A percentile compares a stretch with the other conserved stretches of the same genome.
Evolutionary conservation across 2,888 invertebrate species (phyloP).

Genomic region (Andrena fulva): DNA sequence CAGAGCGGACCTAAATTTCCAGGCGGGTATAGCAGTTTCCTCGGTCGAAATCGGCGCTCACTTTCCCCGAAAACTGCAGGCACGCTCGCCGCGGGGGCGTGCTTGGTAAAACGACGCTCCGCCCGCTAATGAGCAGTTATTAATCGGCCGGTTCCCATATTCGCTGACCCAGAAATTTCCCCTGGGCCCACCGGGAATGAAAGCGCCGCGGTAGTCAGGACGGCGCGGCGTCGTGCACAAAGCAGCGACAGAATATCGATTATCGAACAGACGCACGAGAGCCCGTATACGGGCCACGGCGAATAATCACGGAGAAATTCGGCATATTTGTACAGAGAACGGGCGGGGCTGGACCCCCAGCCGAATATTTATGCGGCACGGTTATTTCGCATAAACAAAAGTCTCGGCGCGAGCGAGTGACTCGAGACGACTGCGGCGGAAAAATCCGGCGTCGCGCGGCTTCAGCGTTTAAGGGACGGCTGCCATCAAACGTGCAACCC

Average conservation of each 20-base stretch:
- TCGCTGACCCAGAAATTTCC: conserved; percentile 54
- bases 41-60: not conserved
- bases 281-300: conserved; percentile 21
- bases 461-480: not conserved
- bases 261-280: conserved; percentile 41
- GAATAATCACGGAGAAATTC: conserved; percentile 54
- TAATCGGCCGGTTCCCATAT: conserved; percentile 50
- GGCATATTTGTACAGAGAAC: conserved; percentile 54
- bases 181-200: conserved; percentile 33
- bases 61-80: conserved; percentile 18
- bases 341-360: conserved; percentile 37
- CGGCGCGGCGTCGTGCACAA: not conserved
- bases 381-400: conserved; percentile 54
- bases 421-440: conserved; percentile 8
- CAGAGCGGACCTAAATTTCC: conserved; percentile 5
- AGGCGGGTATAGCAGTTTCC: not conserved
- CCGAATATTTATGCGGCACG: conserved; percentile 47
- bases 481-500: too few relatives aligned
- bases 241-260: conserved; percentile 51
- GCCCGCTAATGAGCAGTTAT: conserved; percentile 54
- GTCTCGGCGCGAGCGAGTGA: not conserved
- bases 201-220: conserved; percentile 25
- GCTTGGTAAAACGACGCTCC: conserved; percentile 28
- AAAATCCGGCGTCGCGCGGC: conserved; percentile 16
- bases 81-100: conserved; percentile 1